phyloP scores from a whole-genome alignment of 2,888 invertebrate genomes.

The Drosophila mettleri region DNA sequence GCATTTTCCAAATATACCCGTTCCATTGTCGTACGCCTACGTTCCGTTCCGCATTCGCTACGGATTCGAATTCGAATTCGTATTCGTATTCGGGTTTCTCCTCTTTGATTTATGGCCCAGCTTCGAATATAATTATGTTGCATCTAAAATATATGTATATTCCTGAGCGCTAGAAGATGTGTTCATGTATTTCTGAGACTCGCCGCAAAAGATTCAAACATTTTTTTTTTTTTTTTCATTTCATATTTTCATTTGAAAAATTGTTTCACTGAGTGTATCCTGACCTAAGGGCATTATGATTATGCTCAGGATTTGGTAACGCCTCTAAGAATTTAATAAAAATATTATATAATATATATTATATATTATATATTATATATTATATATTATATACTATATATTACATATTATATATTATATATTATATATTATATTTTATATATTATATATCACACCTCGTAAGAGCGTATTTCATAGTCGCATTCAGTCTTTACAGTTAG shows the following conservation, averaged over 20 bases:
- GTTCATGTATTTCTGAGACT: slow-evolving; percentile 62
- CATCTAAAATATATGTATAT: slow-evolving; percentile 56
- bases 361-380: too few species aligned
- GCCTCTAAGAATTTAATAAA: background rate
- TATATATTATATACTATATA: too few species aligned
- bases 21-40: slow-evolving; percentile 49
- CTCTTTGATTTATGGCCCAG: slow-evolving; percentile 72
- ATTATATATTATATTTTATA: too few species aligned
- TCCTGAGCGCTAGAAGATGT: slow-evolving; percentile 59
- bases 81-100: slow-evolving; percentile 16
- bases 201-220: slow-evolving; percentile 45
- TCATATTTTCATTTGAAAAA: slow-evolving; percentile 36
- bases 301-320: background rate
- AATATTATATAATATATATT: too few species aligned
- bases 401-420: too few species aligned
- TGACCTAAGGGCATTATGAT: background rate
- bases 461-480: slow-evolving; percentile 25
- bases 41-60: slow-evolving; percentile 31
- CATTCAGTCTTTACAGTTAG: background rate
- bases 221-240: slow-evolving; percentile 15
- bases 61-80: slow-evolving; percentile 24
- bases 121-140: slow-evolving; percentile 79
- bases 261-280: slow-evolving; percentile 41
- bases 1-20: slow-evolving; percentile 43
- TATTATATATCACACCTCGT: too few species aligned